Conservation (phyloP, 2,113 vertebrate genomes). For the Grus americana region DNA sequence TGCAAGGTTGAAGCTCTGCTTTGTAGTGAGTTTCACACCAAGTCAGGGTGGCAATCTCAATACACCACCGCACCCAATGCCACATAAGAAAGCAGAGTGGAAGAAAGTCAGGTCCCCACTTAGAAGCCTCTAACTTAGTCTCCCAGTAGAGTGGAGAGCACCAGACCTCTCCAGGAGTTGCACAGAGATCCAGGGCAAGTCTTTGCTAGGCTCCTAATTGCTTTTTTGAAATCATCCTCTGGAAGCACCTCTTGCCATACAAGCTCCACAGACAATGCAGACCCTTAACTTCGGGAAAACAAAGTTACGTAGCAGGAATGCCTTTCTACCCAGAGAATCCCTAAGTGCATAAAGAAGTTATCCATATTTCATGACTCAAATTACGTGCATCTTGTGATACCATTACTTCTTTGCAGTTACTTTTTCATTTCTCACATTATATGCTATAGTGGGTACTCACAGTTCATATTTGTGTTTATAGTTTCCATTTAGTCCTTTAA, state of each 20-base stretch:
- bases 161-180: not conserved
- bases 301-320: not conserved
- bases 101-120: not conserved
- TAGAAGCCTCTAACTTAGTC: too few relatives aligned
- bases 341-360: not conserved
- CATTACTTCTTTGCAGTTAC: not conserved
- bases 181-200: not conserved
- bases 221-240: not conserved
- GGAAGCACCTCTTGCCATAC: not conserved
- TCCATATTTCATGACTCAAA: not conserved
- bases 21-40: not conserved
- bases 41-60: not conserved
- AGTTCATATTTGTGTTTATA: not conserved
- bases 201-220: not conserved
- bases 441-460: not conserved
- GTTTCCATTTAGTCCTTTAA: not conserved
- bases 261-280: not conserved
- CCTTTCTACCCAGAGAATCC: not conserved
- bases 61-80: too few relatives aligned
- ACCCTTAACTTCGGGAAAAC: not conserved
- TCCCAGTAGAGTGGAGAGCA: not conserved
- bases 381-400: not conserved
- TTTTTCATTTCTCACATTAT: not conserved
- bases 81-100: not conserved
- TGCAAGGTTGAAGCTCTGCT: not conserved